These are phyloP conservation scores for Spondyliosoma cantharus DNA, from an alignment of 2,797 vertebrate genomes.

Conservation along the genomic window DNA sequence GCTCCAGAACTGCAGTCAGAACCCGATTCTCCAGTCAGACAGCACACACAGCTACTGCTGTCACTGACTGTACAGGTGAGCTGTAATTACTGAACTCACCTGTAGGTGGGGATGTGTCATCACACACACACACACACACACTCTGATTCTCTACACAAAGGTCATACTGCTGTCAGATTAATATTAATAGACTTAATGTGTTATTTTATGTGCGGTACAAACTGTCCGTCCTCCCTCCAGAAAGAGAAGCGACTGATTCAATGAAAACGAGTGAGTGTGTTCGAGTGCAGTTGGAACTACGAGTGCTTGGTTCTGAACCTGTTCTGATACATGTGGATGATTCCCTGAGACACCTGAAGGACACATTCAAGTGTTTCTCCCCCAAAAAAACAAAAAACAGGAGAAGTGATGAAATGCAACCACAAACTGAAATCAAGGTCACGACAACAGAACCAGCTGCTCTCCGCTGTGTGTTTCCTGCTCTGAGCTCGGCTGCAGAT, in stretches of 20 bases:
- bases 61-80: neutral
- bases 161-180: neutral
- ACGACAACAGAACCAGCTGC: neutral
- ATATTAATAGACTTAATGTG: neutral
- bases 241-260: neutral
- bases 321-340: neutral
- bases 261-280: neutral
- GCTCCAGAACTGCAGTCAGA: too few species aligned
- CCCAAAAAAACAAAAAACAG: neutral
- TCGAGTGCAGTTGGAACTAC: neutral
- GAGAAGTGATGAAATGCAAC: neutral
- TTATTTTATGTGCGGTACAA: neutral
- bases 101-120: slow-evolving; percentile 62
- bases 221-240: too few species aligned
- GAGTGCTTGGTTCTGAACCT: neutral
- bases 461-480: neutral
- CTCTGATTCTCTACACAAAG: slow-evolving; percentile 9
- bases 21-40: too few species aligned
- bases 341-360: neutral
- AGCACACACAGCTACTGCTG: neutral
- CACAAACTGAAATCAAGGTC: neutral
- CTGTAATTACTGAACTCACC: slow-evolving; percentile 7
- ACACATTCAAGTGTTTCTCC: neutral
- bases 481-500: neutral
- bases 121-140: too few species aligned